phyloP scores from a whole-genome alignment of 2,113 vertebrate species.

The Stigmatopora nigra region DNA sequence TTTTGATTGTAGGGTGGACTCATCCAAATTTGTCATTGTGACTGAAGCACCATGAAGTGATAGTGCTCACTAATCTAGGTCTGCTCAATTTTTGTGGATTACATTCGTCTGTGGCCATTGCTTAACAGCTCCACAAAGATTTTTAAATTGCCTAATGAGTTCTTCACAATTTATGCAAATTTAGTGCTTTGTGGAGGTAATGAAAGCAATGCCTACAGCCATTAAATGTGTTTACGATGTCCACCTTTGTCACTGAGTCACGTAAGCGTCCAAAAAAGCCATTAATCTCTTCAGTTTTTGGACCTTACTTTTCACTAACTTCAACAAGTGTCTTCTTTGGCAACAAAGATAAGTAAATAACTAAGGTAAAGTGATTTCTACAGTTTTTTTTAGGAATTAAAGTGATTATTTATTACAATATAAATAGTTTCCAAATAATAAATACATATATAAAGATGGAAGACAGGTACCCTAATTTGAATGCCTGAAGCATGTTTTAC shows the following conservation, averaged over 20 bases:
- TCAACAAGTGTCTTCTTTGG: conserved; percentile 68
- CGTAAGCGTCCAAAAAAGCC: conserved; percentile 26
- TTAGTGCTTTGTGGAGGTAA: conserved; percentile 1
- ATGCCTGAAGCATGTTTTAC: conserved; percentile 36
- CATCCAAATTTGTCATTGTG: background rate
- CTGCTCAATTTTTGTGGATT: background rate
- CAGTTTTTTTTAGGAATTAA: conserved; percentile 63
- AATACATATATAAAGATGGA: conserved; percentile 1
- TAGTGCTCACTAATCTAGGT: background rate
- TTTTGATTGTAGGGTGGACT: background rate
- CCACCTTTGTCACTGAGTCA: conserved; percentile 31
- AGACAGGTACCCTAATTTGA: conserved; percentile 10
- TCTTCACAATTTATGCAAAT: background rate
- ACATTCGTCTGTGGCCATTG: background rate
- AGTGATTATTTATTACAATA: conserved; percentile 57
- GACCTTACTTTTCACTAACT: conserved; percentile 23
- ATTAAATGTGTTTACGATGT: conserved; percentile 28
- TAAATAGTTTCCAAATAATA: conserved; percentile 39
- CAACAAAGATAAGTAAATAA: conserved; percentile 14
- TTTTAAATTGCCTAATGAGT: background rate
- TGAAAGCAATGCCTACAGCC: conserved; percentile 11
- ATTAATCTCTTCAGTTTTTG: conserved; percentile 23
- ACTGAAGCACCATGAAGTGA: background rate
- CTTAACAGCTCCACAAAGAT: background rate
- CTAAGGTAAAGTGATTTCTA: conserved; percentile 54